A percentile compares a stretch with the other conserved stretches of the same genome.
Evolutionary conservation across 35 echinoderm and acorn worm genomes (phyloP).

Genomic region (Ophiothrix spiculata): DNA sequence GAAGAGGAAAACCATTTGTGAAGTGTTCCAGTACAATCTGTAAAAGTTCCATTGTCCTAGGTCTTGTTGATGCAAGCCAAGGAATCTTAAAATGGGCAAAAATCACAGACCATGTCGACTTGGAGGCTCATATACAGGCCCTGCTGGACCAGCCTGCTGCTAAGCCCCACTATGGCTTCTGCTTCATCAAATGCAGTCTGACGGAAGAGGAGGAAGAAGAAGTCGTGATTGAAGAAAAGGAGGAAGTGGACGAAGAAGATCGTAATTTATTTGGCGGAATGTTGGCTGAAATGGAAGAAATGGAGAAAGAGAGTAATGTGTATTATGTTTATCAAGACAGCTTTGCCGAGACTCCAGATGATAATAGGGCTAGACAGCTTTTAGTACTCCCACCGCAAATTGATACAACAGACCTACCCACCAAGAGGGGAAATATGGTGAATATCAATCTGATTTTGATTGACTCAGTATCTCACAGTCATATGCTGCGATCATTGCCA

Average conservation of each 20-base stretch:
- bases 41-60: slow-evolving; percentile 42
- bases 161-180: slow-evolving; percentile 41
- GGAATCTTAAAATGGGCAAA: slow-evolving; percentile 68
- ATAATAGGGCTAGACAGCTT: slow-evolving; percentile 44
- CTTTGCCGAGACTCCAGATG: neutral
- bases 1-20: neutral
- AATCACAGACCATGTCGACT: slow-evolving; percentile 5
- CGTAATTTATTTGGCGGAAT: slow-evolving; percentile 12
- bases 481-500: slow-evolving; percentile 73
- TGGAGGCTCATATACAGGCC: slow-evolving; percentile 38
- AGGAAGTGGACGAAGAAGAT: neutral
- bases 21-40: slow-evolving; percentile 58
- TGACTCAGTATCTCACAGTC: slow-evolving; percentile 92
- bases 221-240: neutral
- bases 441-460: slow-evolving; percentile 71
- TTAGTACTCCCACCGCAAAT: slow-evolving; percentile 59
- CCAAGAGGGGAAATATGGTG: neutral
- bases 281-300: slow-evolving; percentile 20
- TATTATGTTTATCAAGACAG: neutral
- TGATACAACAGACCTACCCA: neutral
- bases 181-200: slow-evolving; percentile 48
- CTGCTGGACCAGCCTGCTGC: slow-evolving; percentile 19
- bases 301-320: neutral
- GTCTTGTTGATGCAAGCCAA: slow-evolving; percentile 27
- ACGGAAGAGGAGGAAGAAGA: neutral